Base-by-base conservation (phyloP, 2,888 invertebrate species). In the Mythimna pallens region DNA sequence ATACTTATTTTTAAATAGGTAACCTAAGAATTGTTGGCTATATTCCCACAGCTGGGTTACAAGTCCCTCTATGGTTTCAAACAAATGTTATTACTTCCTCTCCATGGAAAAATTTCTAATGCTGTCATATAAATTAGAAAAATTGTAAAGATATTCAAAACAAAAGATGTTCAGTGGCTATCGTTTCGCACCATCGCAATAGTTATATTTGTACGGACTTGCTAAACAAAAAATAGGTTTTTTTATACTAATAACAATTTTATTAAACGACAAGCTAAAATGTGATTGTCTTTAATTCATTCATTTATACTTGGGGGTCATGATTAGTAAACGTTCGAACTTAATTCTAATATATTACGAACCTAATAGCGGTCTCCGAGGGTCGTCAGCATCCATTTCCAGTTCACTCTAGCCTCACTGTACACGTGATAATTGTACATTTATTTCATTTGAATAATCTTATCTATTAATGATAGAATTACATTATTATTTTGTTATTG, bases 381-480 rank as follows among this genome's bases (percentile, higher is more conserved):
- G 92, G 59, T 93, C 93, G 76, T 92, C 89, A 10, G 75, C 76
- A 50, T 91, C 89, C 93, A 93, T 93, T 83, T 84, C 77, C 47
- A 58, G 34, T 69, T n/a, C 59, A 50, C 50, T 65, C 50, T 17
- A 67, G 3, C 64, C 70, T 81, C 54, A 25, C 67, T 57, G 54
- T 30, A 62, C 67, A 80, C 65, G 67, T 57, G 69, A 76, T 63
- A 65, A 43, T 20, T 20, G 25, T 30, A 69, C 68, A 78, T 68
- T 69, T 73, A 71, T 75, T 71, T 73, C 66, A 73, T 78, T 76
- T 73, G 40, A 78, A 64, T 74, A 74, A 66, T 82, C 82, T 83
- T 82, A 85, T 85, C 87, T 62, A 71, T 67, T 65, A 70, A n/a
- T 78, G 59, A 70, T 82, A 75, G 73, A 79, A 81, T 76, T 83